These are phyloP conservation scores for Pristionchus japonicus DNA, from an alignment of 2,888 invertebrate species.

Conservation along the genomic window DNA sequence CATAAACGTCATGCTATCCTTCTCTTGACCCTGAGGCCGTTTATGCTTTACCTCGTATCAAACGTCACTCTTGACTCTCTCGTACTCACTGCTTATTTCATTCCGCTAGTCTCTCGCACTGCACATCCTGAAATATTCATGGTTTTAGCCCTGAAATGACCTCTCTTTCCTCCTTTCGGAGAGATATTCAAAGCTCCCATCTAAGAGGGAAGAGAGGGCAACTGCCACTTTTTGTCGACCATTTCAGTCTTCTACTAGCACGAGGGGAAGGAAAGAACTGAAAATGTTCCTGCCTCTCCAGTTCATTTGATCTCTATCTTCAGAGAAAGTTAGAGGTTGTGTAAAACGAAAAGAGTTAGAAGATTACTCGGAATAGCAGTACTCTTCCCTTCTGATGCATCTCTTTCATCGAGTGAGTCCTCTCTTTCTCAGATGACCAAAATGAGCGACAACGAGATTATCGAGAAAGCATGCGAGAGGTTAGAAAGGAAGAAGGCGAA, in stretches of 20 bases:
- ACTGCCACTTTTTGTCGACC: not conserved
- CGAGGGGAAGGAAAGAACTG: not conserved
- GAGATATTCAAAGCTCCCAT: not conserved
- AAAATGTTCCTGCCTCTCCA: no score
- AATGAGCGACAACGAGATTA: conserved; percentile 42
- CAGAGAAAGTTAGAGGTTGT: no score
- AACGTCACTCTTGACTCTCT: no score
- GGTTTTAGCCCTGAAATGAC: conserved; percentile 5
- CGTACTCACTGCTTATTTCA: not conserved
- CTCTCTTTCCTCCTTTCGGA: not conserved
- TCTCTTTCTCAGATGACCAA: conserved; percentile 25
- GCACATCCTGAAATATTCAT: conserved; percentile 26
- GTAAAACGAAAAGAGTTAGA: no score
- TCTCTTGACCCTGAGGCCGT: not conserved
- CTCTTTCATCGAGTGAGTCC: not conserved
- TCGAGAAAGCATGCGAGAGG: not conserved
- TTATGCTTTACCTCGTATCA: not conserved
- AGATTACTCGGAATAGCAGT: no score
- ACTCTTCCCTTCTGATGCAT: conserved; percentile 2
- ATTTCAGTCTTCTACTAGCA: not conserved
- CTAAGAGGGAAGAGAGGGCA: not conserved
- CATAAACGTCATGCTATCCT: conserved; percentile 14
- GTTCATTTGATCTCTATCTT: no score
- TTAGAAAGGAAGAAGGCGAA: not conserved
- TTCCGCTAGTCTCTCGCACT: not conserved